Base-by-base conservation (phyloP, 2,797 vertebrate genomes). In the Semaprochilodus insignis region DNA sequence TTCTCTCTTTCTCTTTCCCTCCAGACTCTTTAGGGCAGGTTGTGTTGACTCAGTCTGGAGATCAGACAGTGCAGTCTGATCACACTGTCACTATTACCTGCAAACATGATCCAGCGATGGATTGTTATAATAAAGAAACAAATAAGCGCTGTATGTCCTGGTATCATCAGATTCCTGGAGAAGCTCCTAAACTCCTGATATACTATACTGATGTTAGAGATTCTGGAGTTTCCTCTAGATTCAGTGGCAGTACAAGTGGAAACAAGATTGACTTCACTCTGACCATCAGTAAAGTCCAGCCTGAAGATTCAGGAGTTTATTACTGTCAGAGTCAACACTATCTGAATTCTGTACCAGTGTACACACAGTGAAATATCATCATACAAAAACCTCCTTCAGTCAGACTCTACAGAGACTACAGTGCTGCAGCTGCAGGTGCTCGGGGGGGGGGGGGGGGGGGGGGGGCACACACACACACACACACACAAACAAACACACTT, bases 91-190 rank as follows among this genome's bases (percentile, higher is more conserved):
- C 31, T 31, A 31, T 31, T 31, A 31, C 31, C 31, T n/a, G n/a
- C n/a, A n/a, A n/a, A n/a, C n/a, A n/a, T n/a, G n/a, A n/a, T n/a
- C n/a, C 83, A 78, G 0, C 84, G 17, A 6, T 72, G 75, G 44
- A 34, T 85, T 80, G 13, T 74, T 11, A 0, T 0, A 0, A 11
- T 71, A 40, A 70, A 72, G 27, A 85, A 66, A 82, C 83, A 90
- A 4, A 6, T 0, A 51, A 8, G 1, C 16, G 0, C 0, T 81
- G 15, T 67, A 86, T 90, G 57, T 21, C 17, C 71, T 92, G 92
- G 89, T 91, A 86, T 65, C 88, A 85, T 65, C 90, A 91, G 84
- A 91, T 89, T 87, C 87, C 87, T 59, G 88, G 88, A 85, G 84
- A 91, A 63, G 16, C 62, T 70, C 81, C 88, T 4, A 86, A 90